These are phyloP conservation scores for Oncorhynchus masou DNA, from an alignment of 2,113 vertebrate species.

Conservation along the genomic window DNA sequence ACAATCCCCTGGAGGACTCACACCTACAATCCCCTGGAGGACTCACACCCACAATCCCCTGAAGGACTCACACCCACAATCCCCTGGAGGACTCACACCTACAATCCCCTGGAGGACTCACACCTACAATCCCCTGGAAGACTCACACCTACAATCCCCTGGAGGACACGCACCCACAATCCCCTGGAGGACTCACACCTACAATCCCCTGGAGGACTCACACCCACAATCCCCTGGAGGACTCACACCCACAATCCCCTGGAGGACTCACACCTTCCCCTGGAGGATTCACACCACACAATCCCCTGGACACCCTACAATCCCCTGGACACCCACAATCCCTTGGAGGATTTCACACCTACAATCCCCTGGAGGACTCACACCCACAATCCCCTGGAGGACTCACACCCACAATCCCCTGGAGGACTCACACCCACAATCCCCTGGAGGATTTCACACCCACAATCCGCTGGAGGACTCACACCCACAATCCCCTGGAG, in stretches of 20 bases:
- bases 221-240: not conserved
- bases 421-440: no score
- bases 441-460: no score
- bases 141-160: not conserved
- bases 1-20: no score
- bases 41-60: not conserved
- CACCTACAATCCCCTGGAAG: not conserved
- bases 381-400: not conserved
- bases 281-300: no score
- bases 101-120: no score
- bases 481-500: no score
- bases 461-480: no score
- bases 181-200: no score
- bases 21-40: slow-evolving; percentile 18
- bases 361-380: no score
- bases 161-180: no score
- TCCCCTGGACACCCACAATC: not conserved
- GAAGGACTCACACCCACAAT: no score
- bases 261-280: not conserved
- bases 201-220: not conserved
- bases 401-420: no score
- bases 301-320: not conserved
- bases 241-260: not conserved
- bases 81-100: not conserved
- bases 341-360: not conserved